Conservation (phyloP, 2,113 vertebrate species). For the Oreochromis tanganicae region DNA sequence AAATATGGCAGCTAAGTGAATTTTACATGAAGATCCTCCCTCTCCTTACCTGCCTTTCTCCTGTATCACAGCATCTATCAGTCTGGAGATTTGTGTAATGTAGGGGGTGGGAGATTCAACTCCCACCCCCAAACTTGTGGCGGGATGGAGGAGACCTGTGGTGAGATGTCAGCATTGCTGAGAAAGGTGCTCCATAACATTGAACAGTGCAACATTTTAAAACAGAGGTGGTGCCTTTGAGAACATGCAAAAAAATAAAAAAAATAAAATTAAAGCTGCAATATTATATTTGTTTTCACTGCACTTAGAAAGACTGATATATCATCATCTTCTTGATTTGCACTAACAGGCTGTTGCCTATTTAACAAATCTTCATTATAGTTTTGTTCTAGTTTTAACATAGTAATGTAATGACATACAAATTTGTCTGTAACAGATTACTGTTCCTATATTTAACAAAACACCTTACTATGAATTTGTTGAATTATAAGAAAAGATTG, state of each 20-base stretch:
- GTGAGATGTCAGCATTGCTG: neutral
- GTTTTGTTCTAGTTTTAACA: neutral
- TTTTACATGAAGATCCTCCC: conserved; percentile 78
- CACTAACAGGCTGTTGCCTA: neutral
- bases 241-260: neutral
- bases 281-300: neutral
- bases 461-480: neutral
- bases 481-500: neutral
- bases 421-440: neutral
- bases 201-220: neutral
- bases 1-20: conserved; percentile 80
- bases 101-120: conserved; percentile 15
- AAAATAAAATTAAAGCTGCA: neutral
- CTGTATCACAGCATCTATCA: conserved; percentile 45
- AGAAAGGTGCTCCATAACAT: neutral
- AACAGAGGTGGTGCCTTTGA: accelerated
- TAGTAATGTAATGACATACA: neutral
- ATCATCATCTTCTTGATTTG: neutral
- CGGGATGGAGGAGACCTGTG: neutral
- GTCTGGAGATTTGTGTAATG: neutral
- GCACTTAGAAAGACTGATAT: neutral
- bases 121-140: neutral
- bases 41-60: conserved; percentile 30
- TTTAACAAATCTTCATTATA: neutral
- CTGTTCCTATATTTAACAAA: neutral